Evolutionary conservation across 2,888 invertebrate genomes (phyloP), one percentile per base, ranked within the genome.

Genomic region (Drosophila pullipes): DNA sequence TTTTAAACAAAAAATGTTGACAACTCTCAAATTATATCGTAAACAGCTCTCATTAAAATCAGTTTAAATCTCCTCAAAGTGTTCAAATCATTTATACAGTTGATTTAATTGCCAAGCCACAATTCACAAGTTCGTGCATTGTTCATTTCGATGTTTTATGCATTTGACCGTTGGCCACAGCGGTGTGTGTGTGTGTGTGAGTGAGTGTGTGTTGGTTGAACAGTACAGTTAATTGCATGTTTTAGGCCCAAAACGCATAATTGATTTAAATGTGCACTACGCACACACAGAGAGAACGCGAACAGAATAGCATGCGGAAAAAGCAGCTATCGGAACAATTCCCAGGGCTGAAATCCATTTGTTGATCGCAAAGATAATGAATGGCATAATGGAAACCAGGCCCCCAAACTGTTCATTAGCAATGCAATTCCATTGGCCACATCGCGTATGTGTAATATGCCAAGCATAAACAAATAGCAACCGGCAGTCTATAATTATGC

Each of bases 361-460:
- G 73, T 66, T 70, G 78, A 81, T 89, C 69, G 74, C 52, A 73
- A 66, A 81, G 74, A 89, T 89, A 89, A 89, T 83, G 78, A 72
- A 81, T 76, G 83, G 64, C 85, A 76, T 74, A 82, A 87, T 79
- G 69, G 69, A 49, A 54, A 9, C 16, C 53, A 30, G n/a, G 35
- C 58, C 37, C 41, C 11, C 50, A 64, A 74, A 77, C 86, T 73
- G 83, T 83, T 83, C 70, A 86, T 86, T 81, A 78, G 84, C 68
- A 69, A 74, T 69, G 63, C 68, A 57, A 69, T 71, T 57, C 41
- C 44, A 25, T 16, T 31, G 30, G 44, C 74, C 62, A 68, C 70
- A 74, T 74, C 68, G 70, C 72, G 81, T 71, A 71, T 83, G 71
- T 60, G 74, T 73, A 62, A 72, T 81, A 66, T 83, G 78, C 68